Base-by-base conservation (phyloP, 2,797 vertebrate genomes). In the Myripristis jacobus region DNA sequence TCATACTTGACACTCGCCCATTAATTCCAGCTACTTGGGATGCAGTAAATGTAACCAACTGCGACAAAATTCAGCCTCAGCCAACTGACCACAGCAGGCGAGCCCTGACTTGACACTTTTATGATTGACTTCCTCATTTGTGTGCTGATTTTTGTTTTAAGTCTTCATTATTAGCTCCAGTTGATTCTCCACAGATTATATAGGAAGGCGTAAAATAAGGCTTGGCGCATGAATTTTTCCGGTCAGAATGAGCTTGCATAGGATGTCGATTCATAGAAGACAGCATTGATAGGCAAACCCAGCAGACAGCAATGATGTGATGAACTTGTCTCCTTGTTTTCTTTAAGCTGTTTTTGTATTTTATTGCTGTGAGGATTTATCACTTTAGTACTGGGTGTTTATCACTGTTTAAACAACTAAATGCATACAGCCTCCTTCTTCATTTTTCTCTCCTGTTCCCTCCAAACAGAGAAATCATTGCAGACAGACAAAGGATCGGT, bases 11-110 rank as follows among this genome's bases (percentile, higher is more conserved):
- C 91, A 90, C 78, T 54, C 21, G 2, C 36, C 75, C 70, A 77
- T 87, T 88, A 90, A 86, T 81, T 66, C 65, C 68, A 82, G 70
- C 88, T 87, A 90, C 83, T 90, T 90, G 46, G 54, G 59, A 93
- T 92, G 79, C 91, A 81, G 27, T 75, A 78, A 78, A 80, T 82
- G 83, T 77, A 81, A 66, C 84, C 55, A 27, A 55, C 81, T 79
- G 72, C 71, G 76, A 75, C 83, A 79, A 51, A 73, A n/a, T n/a
- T n/a, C 38, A 3, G 44, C 41, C 60, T 62, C 59, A 51, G 62
- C 46, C 18, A 0, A 31, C 48, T 68, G 15, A 65, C 56, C 47
- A 12, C 41, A 57, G 62, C 43, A 62, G 56, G 53, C 29, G 11
- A 73, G 68, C 53, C 41, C 38, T 60, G 66, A 81, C 64, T 66